phyloP scores from a whole-genome alignment of 2,797 vertebrate genomes.

The Microcaecilia unicolor region DNA sequence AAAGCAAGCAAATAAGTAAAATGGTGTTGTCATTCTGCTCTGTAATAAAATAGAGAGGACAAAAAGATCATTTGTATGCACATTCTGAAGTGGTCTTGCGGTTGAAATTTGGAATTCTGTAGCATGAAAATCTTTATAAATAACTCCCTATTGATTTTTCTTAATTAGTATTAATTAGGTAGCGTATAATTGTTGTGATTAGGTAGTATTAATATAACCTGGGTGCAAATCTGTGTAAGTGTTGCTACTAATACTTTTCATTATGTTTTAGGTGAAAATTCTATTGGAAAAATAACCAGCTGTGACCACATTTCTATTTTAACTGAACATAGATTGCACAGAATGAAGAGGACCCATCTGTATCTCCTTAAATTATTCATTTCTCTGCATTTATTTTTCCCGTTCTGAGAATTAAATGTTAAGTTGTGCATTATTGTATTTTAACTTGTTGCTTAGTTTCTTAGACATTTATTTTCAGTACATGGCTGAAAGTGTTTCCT shows the following conservation, averaged over 20 bases:
- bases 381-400: constrained; percentile 63
- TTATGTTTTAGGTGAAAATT: constrained; percentile 42
- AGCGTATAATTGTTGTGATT: no score
- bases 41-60: no score
- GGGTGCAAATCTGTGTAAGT: no score
- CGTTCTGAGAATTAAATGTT: constrained; percentile 62
- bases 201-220: no score
- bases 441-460: constrained; percentile 76
- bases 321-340: constrained; percentile 57
- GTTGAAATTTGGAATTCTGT: no score
- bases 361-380: constrained; percentile 66
- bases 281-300: constrained; percentile 40
- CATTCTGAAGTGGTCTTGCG: no score
- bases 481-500: constrained; percentile 75
- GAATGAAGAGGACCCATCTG: constrained; percentile 63
- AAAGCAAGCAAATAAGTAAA: no score
- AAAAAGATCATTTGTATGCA: no score
- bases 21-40: no score
- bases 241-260: no score
- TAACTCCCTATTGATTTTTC: neutral
- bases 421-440: constrained; percentile 75
- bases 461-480: constrained; percentile 79
- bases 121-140: neutral
- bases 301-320: constrained; percentile 58
- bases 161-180: no score